phyloP scores from a whole-genome alignment of 1,140 invertebrate species.

The Calycopis cecrops region DNA sequence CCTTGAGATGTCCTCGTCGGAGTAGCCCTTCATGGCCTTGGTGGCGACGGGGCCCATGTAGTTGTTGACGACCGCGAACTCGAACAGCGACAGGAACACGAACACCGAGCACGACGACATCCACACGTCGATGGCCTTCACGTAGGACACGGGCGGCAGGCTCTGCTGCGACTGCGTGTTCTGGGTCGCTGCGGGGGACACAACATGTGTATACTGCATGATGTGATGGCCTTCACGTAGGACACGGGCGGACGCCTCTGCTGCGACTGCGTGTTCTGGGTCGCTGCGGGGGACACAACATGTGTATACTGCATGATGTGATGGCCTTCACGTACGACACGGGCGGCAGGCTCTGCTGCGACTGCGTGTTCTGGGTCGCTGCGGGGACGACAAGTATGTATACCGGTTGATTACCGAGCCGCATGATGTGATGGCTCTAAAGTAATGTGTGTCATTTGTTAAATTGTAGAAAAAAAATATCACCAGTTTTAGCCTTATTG shows the following conservation, averaged over 20 bases:
- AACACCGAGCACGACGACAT: conserved; percentile 95
- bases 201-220: too few relatives aligned
- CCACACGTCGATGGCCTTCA: conserved; percentile 95
- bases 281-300: conserved; percentile 77
- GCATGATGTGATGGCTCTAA: too few relatives aligned
- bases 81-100: conserved; percentile 93
- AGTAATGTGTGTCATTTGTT: too few relatives aligned
- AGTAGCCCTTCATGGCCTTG: conserved; percentile 93
- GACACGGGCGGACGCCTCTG: conserved; percentile 91
- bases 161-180: conserved; percentile 93
- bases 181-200: conserved; percentile 85
- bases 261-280: conserved; percentile 93
- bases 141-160: conserved; percentile 92
- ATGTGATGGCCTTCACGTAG: conserved; percentile 93
- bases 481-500: too few relatives aligned
- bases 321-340: conserved; percentile 95
- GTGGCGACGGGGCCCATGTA: conserved; percentile 92
- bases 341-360: conserved; percentile 91
- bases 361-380: conserved; percentile 93
- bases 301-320: too few relatives aligned
- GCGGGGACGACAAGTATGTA: too few relatives aligned
- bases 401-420: too few relatives aligned
- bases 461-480: too few relatives aligned
- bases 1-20: conserved; percentile 86
- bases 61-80: conserved; percentile 94